phyloP scores from a whole-genome alignment of 2,888 invertebrate species.

The Oligia latruncula region DNA sequence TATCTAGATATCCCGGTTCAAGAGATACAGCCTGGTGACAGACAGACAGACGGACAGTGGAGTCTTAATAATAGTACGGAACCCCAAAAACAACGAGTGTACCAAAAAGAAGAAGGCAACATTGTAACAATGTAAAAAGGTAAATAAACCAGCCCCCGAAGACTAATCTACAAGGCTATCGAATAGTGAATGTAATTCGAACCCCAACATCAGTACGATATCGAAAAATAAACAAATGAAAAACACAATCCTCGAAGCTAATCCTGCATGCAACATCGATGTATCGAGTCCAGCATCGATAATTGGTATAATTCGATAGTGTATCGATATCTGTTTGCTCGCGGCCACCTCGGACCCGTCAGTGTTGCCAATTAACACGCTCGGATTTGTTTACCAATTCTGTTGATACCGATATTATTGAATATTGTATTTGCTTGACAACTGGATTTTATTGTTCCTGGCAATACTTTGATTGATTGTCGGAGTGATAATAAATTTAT shows the following conservation, averaged over 20 bases:
- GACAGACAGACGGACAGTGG: no score
- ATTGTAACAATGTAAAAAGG: no score
- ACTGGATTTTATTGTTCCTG: conserved; percentile 26
- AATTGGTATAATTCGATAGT: conserved; percentile 73
- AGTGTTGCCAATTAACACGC: conserved; percentile 68
- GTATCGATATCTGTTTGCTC: conserved; percentile 63
- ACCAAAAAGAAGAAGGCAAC: no score
- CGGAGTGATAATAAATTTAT: not conserved
- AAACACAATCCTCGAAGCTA: conserved; percentile 38
- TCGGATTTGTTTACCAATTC: conserved; percentile 53
- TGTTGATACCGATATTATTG: conserved; percentile 53
- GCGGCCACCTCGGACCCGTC: conserved; percentile 58
- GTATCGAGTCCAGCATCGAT: conserved; percentile 60
- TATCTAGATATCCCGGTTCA: no score
- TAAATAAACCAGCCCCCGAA: not conserved
- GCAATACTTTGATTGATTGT: conserved; percentile 10
- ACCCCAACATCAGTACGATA: not conserved
- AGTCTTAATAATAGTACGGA: no score
- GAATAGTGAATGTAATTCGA: not conserved
- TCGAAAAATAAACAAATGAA: conserved; percentile 19
- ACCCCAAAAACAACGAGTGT: no score
- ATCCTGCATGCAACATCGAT: conserved; percentile 57
- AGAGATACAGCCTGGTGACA: no score
- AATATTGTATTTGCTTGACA: conserved; percentile 50
- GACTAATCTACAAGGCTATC: not conserved